Base-by-base conservation (phyloP, 2,797 vertebrate species). In the Nyctalus aviator region DNA sequence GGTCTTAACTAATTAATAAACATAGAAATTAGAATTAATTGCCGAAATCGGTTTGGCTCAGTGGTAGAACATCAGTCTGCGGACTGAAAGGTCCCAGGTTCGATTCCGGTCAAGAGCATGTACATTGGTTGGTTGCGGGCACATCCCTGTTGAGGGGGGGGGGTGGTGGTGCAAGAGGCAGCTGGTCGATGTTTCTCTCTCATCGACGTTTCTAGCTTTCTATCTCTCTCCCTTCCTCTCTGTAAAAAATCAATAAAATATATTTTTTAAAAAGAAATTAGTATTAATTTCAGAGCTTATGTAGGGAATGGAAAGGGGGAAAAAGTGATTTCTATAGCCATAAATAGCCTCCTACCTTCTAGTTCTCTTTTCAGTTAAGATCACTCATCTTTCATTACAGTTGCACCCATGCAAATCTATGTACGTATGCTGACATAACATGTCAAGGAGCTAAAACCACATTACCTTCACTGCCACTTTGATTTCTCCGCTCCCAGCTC, bases 401-500 rank as follows among this genome's bases (percentile, higher is more conserved):
- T 48, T 69, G 20, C 17, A 5, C n/a, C 18, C 55, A 48, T 18
- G 44, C 15, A 66, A 90, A 73, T 79, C 18, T 32, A 83, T 15
- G 0, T 78, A 41, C 75, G 57, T 25, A 20, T 2, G 23, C 44
- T 27, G 46, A 57, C 13, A 4, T 30, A 46, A 25, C 18, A 85
- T 17, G 23, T 35, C 12, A 3, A 95, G 32, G 59, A 91, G 64
- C 62, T 77, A 1, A 68, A n/a, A 89, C n/a, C 41, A 0, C 0
- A 9, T 96, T 97, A 98, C 98, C 98, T 99, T 99, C 72, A 98
- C 98, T 72, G 98, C 98, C 72, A 98, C 98, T 97, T 97, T 98
- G 69, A 81, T 97, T 94, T 97, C 97, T 82, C 98, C 98, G 66
- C 94, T 98, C 91, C 97, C 97, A 64, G 32, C 94, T 88, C 95